These are phyloP conservation scores for Chrysogorgia sp. DNA, from an alignment of 92 coral and sea anemone genomes.

Conservation along the genomic window DNA sequence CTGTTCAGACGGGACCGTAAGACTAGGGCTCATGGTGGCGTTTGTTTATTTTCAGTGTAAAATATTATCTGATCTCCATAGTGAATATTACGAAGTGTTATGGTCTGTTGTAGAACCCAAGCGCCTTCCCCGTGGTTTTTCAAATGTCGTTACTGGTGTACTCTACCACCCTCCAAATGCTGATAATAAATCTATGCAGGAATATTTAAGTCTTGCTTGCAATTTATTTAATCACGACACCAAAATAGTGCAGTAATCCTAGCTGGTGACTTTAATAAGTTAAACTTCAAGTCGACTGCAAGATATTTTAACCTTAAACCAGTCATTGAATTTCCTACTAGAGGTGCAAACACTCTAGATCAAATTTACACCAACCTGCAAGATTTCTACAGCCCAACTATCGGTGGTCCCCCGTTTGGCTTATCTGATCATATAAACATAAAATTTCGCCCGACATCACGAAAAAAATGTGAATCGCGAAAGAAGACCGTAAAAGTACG, in stretches of 20 bases:
- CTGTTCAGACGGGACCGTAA: not conserved
- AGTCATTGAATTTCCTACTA: constrained; percentile 59
- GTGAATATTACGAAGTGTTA: constrained; percentile 48
- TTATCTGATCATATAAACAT: constrained; percentile 63
- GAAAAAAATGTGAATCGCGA: not conserved
- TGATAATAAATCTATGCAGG: not conserved
- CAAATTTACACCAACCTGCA: constrained; percentile 59
- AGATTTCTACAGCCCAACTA: constrained; percentile 43
- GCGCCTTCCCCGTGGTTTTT: constrained; percentile 35
- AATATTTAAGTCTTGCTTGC: constrained; percentile 46
- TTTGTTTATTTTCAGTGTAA: not conserved
- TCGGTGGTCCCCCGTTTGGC: constrained; percentile 58
- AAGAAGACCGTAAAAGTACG: not conserved
- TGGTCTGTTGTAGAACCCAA: constrained; percentile 19
- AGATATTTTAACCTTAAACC: constrained; percentile 65
- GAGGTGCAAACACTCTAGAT: constrained; percentile 64
- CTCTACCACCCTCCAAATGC: constrained; percentile 29
- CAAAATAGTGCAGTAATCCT: constrained; percentile 39
- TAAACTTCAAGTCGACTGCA: constrained; percentile 59
- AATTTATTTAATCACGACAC: constrained; percentile 34
- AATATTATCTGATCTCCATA: no score
- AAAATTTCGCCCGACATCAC: constrained; percentile 41
- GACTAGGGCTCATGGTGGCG: not conserved
- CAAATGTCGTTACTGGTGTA: constrained; percentile 21
- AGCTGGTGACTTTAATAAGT: no score